Conservation (phyloP, 2,797 vertebrate species). For the Petrocephalus sullivani region DNA sequence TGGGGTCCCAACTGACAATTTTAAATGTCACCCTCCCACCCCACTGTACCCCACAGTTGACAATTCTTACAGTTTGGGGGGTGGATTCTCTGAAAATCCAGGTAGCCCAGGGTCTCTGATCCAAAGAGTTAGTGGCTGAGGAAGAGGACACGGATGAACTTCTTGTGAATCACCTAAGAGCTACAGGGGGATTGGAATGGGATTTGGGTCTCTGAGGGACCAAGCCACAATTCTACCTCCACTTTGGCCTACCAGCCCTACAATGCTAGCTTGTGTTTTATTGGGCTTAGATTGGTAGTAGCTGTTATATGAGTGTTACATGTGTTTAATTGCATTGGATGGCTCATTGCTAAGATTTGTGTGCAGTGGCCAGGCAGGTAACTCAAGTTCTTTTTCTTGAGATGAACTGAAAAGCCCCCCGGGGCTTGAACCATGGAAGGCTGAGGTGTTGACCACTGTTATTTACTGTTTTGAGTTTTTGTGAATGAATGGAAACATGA, state of each 20-base stretch:
- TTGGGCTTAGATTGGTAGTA: background rate
- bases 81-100: background rate
- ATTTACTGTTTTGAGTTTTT: background rate
- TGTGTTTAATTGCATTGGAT: background rate
- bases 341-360: background rate
- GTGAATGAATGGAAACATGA: background rate
- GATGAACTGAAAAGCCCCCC: background rate
- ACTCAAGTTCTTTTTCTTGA: background rate
- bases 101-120: background rate
- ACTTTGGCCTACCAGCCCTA: background rate
- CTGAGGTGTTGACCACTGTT: background rate
- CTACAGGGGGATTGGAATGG: background rate
- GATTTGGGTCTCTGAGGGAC: background rate
- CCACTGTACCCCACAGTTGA: background rate
- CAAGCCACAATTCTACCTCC: background rate
- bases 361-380: background rate
- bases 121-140: background rate
- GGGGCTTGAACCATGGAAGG: background rate
- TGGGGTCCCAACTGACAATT: background rate
- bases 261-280: background rate
- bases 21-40: background rate
- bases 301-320: background rate
- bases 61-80: background rate
- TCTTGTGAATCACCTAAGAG: background rate
- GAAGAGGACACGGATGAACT: background rate